Evolutionary conservation across 2,888 invertebrate species (phyloP).

Genomic region (Eristalis pertinax): DNA sequence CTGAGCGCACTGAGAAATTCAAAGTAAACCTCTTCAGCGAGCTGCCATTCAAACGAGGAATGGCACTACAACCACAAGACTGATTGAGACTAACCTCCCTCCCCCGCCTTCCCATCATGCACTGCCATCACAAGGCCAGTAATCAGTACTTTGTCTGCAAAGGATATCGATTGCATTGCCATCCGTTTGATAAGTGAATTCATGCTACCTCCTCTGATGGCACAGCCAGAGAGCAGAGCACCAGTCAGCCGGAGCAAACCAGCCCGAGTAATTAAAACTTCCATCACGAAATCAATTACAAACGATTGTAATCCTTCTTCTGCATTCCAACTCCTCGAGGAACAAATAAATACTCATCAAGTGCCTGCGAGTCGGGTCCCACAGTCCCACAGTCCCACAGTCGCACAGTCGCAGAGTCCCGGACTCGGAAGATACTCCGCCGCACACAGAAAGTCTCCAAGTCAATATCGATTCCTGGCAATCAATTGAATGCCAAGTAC

Average conservation of each 20-base stretch:
- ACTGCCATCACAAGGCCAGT: background rate
- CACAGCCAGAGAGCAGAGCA: conserved; percentile 3
- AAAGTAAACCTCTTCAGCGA: background rate
- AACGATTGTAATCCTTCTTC: conserved; percentile 62
- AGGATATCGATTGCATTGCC: background rate
- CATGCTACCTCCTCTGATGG: background rate
- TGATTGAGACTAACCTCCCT: background rate
- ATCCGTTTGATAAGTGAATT: conserved; percentile 44
- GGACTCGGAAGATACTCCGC: conserved; percentile 5
- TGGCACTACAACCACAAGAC: background rate
- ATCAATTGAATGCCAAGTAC: conserved; percentile 49
- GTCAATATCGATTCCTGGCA: conserved; percentile 67
- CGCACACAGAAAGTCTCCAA: conserved; percentile 41
- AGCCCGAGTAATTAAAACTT: conserved; percentile 69
- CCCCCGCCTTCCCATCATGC: background rate
- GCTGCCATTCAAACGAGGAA: background rate
- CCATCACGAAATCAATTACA: conserved; percentile 73
- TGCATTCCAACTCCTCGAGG: conserved; percentile 48
- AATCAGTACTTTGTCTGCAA: conserved; percentile 2
- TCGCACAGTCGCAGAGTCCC: no score
- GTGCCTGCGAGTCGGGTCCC: conserved; percentile 34
- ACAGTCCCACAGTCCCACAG: no score
- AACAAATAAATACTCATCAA: conserved; percentile 69
- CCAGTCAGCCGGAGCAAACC: background rate
- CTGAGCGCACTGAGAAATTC: background rate